A percentile compares a stretch with the other conserved stretches of the same genome.
Evolutionary conservation across 1,140 invertebrate genomes (phyloP).

Genomic region (Diabrotica virgifera): DNA sequence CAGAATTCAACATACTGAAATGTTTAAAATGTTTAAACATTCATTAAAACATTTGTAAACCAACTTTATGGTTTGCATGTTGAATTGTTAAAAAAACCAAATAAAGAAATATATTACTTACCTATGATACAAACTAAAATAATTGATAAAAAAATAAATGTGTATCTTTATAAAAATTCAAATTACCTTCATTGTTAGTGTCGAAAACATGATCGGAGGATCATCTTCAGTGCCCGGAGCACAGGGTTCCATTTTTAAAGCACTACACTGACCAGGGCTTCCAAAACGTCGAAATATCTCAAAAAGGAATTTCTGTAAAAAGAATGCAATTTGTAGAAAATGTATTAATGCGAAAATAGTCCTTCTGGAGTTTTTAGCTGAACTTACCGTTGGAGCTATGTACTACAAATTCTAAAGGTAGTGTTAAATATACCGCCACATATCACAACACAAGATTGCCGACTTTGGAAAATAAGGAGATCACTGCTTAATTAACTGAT

Average conservation of each 20-base stretch:
- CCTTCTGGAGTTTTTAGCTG: neutral
- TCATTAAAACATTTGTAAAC: no score
- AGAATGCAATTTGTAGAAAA: slow-evolving; percentile 9
- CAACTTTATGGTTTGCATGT: no score
- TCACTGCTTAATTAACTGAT: neutral
- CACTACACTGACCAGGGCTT: slow-evolving; percentile 19
- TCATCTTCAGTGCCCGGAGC: slow-evolving; percentile 45
- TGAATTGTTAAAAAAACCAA: neutral
- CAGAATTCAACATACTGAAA: no score
- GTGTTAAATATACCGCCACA: slow-evolving; percentile 38
- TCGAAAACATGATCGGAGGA: slow-evolving; percentile 29
- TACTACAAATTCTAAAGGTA: slow-evolving; percentile 18
- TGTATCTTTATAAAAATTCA: slow-evolving; percentile 6
- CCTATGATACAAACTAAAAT: slow-evolving; percentile 15
- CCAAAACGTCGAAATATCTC: slow-evolving; percentile 1
- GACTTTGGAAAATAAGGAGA: slow-evolving; percentile 2
- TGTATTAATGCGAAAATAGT: neutral
- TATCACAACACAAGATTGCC: slow-evolving; percentile 36
- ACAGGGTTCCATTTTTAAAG: slow-evolving; percentile 38
- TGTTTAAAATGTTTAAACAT: no score
- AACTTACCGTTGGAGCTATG: slow-evolving; percentile 26
- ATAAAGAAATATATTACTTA: slow-evolving; percentile 2
- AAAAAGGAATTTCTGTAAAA: neutral
- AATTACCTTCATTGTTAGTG: slow-evolving; percentile 41
- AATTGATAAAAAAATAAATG: slow-evolving; percentile 3